Base-by-base conservation (phyloP, 2,113 vertebrate species). In the Toxostoma redivivum region DNA sequence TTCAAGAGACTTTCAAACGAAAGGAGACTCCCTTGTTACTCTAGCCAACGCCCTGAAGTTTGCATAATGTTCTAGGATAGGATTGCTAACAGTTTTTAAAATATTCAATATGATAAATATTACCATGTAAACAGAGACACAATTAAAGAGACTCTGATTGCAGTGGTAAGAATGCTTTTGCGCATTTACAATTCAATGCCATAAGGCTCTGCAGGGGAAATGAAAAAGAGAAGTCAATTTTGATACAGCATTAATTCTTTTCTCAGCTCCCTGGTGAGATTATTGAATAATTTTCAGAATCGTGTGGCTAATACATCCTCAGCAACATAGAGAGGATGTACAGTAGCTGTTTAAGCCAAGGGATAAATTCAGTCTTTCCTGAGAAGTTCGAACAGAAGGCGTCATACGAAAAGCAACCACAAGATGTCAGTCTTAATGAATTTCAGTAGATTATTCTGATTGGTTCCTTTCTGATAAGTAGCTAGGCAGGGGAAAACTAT, bases 371-470 rank as follows among this genome's bases (percentile, higher is more conserved):
- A 5, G 33, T 14, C 11, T 82, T 74, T 72, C 12, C 38, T 10
- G 27, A 56, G 5, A 31, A 57, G 4, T 33, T 42, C 1, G 7
- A 62, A 58, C 37, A 61, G 50, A 54, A 88, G 60, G 28, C 2
- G 27, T 85, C 57, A 64, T 97, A 62, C 19, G 31, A 62, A 84
- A 81, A 96, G 2, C 76, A 90, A 28, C 98, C 98, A 97, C 97
- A 97, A 98, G 98, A 96, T 97, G 98, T 97, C 98, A 98, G 96
- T 94, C 95, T 97, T 95, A 94, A 88, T 27, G 85, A 96, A 73
- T 56, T 38, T 28, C 71, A 94, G 95, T 23, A 22, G 28, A 38
- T 70, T 48, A 38, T 71, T 91, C 60, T 25, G 35, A 37, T 60
- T 58, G 58, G 35, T 35, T 88, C 30, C 60, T 54, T 65, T 10